Conservation (phyloP, 2,797 vertebrate species). For the Okamejei kenojei region DNA sequence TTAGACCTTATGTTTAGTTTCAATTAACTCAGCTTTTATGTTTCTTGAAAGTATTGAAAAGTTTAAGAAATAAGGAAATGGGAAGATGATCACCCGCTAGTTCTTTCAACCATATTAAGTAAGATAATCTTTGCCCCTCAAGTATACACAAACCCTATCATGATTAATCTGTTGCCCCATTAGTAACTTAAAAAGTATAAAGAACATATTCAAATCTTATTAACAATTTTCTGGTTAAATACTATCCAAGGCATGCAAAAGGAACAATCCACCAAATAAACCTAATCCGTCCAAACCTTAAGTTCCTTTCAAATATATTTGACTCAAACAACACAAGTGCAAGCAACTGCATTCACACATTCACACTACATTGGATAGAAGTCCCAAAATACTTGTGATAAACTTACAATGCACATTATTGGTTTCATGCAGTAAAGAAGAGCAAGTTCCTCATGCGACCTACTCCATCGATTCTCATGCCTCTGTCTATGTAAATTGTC, state of each 20-base stretch:
- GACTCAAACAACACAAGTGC: no score
- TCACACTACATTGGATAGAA: no score
- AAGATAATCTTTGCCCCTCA: no score
- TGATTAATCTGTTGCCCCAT: no score
- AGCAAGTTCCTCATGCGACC: conserved; percentile 77
- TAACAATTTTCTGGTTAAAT: background rate
- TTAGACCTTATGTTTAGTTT: background rate
- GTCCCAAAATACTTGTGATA: no score
- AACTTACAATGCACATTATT: conserved; percentile 82
- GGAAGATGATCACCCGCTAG: no score
- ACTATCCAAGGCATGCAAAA: background rate
- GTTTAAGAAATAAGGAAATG: no score
- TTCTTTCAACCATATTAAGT: no score
- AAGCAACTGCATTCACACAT: no score
- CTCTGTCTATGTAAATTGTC: conserved; percentile 68
- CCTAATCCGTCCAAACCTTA: background rate
- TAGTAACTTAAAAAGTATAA: background rate
- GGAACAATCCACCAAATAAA: no score
- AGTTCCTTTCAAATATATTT: background rate
- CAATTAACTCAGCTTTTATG: background rate
- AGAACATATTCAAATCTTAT: background rate
- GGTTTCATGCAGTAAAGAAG: conserved; percentile 74
- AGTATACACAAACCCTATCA: no score
- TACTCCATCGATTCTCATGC: conserved; percentile 60
- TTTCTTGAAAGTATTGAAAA: no score